Evolutionary conservation across 1,140 invertebrate species (phyloP).

Genomic region (Heliconius eleuchia): DNA sequence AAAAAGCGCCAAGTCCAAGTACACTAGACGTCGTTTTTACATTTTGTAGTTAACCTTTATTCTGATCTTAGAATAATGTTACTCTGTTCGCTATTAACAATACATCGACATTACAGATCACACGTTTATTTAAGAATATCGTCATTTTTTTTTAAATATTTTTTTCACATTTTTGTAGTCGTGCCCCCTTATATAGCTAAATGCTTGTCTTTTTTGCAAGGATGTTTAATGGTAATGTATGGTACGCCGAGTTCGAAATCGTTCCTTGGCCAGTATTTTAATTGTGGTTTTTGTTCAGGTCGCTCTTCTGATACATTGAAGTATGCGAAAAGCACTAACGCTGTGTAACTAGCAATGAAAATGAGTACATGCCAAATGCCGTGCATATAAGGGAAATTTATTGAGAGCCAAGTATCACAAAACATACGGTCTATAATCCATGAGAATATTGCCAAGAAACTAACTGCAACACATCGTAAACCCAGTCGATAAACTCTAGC

Average conservation of each 20-base stretch:
- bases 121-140: no score
- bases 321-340: constrained; percentile 89
- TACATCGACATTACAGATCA: no score
- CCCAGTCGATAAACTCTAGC: constrained; percentile 85
- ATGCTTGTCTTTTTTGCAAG: constrained; percentile 78
- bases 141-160: not conserved
- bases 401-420: constrained; percentile 88
- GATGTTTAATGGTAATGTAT: constrained; percentile 85
- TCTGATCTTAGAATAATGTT: no score
- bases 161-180: not conserved
- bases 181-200: constrained; percentile 72
- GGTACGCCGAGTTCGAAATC: constrained; percentile 89
- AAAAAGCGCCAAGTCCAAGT: no score
- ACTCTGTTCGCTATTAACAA: no score
- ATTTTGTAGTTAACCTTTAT: no score
- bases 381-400: constrained; percentile 91
- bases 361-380: constrained; percentile 91
- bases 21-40: no score
- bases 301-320: constrained; percentile 88
- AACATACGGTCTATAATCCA: constrained; percentile 90
- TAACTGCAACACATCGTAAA: constrained; percentile 84
- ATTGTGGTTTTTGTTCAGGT: constrained; percentile 85
- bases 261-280: constrained; percentile 89
- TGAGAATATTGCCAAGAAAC: constrained; percentile 86
- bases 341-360: constrained; percentile 89